These are phyloP conservation scores for Thryonomys swinderianus DNA, from an alignment of 2,113 vertebrate species.

Conservation along the genomic window DNA sequence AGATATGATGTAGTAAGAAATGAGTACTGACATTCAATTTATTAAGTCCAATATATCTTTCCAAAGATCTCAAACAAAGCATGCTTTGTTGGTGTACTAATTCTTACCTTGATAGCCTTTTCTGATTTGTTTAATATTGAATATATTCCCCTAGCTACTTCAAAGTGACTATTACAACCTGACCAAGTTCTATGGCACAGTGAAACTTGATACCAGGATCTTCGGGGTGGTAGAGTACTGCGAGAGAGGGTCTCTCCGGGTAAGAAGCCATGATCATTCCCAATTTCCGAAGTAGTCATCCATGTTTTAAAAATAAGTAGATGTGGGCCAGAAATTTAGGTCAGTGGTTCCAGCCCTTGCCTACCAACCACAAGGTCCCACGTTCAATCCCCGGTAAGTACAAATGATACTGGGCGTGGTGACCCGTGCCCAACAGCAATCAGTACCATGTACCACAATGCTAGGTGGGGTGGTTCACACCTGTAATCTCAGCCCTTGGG, in stretches of 20 bases:
- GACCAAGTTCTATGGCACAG: conserved; percentile 98
- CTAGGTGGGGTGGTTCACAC: too few species aligned
- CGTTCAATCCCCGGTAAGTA: too few species aligned
- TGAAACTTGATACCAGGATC: conserved; percentile 94
- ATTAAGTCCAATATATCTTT: neutral
- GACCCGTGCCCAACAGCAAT: too few species aligned
- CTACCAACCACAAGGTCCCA: too few species aligned
- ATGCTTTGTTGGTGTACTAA: neutral
- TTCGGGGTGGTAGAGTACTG: conserved; percentile 96
- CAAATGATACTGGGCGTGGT: too few species aligned
- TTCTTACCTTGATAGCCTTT: neutral
- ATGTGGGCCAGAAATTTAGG: too few species aligned
- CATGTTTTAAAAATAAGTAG: neutral
- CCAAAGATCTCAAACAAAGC: neutral
- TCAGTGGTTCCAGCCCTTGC: too few species aligned
- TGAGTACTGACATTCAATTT: neutral
- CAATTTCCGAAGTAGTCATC: conserved; percentile 43
- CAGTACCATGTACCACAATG: too few species aligned
- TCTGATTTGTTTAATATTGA: neutral
- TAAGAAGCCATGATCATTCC: conserved; percentile 83
- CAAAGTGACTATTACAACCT: conserved; percentile 98
- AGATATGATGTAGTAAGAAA: neutral
- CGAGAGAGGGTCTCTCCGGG: conserved; percentile 96
- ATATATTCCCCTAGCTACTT: conserved; percentile 87
- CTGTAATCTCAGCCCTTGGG: too few species aligned